These are phyloP conservation scores for Beris morrisii DNA, from an alignment of 2,888 invertebrate species.

Conservation along the genomic window DNA sequence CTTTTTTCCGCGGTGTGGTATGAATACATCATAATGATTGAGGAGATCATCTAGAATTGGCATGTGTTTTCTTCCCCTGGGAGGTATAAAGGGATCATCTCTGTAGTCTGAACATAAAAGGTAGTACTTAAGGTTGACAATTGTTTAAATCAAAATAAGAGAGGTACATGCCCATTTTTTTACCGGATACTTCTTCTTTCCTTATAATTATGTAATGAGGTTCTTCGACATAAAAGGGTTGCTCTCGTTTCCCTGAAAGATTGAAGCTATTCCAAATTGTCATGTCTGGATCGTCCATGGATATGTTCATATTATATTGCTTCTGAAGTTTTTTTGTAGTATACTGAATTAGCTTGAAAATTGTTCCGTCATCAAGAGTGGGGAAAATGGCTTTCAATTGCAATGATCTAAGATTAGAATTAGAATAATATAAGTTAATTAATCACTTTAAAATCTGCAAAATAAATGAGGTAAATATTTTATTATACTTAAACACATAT, in stretches of 20 bases:
- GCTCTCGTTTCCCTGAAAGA: constrained; percentile 51
- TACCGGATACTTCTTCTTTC: constrained; percentile 43
- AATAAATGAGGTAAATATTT: no score
- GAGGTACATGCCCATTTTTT: constrained; percentile 25
- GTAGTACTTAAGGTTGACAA: neutral
- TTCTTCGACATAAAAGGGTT: constrained; percentile 51
- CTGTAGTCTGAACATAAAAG: constrained; percentile 3
- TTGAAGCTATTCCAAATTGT: constrained; percentile 51
- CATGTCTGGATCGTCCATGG: constrained; percentile 47
- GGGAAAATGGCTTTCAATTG: no score
- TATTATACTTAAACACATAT: no score
- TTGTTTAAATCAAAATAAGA: neutral
- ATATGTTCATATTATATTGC: constrained; percentile 38
- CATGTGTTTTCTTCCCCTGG: constrained; percentile 52
- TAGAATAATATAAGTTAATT: no score
- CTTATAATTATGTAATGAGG: constrained; percentile 51
- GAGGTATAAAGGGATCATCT: constrained; percentile 51
- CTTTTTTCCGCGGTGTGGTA: constrained; percentile 55
- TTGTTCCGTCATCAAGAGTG: no score
- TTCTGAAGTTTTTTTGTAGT: no score
- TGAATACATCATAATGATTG: constrained; percentile 51
- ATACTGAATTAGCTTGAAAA: no score
- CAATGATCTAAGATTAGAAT: no score
- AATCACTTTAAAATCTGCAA: no score
- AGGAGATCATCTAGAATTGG: constrained; percentile 47